Base-by-base conservation (phyloP, 2,113 vertebrate species). In the Seriola aureovittata region DNA sequence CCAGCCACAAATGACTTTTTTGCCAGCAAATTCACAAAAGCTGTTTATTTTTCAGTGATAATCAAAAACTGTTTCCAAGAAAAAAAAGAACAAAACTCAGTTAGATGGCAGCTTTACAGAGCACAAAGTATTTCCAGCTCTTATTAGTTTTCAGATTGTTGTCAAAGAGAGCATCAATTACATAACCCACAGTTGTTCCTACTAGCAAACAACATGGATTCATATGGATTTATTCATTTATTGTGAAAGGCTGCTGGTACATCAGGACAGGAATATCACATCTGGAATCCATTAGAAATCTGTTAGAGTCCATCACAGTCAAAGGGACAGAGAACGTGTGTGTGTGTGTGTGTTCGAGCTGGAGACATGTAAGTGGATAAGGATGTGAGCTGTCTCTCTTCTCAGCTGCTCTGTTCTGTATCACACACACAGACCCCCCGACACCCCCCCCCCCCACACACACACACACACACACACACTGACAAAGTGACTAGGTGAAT, bases 331-430 rank as follows among this genome's bases (percentile, higher is more conserved):
- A 36, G 52, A 36, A 1, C 54, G 23, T 46, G 62, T 40, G 21
- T 62, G n/a, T 40, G 21, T 62, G n/a, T 71, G n/a, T 5, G 23
- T 25, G 25, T 25, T 25, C 29, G 42, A 25, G 71, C 42, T 17
- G 17, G 13, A 65, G 66, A 10, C 32, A 57, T 64, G 71, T 42
- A 73, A 65, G 29, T 82, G 67, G 60, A 81, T 57, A 25, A 86
- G 73, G 71, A 85, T 57, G 44, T 38, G 44, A 85, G 76, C 55
- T 65, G 77, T 59, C 70, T 66, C 80, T 78, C 65, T 25, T 72
- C 52, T 81, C 34, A 58, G 59, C 55, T 38, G 75, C n/a, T 87
- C 74, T 87, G 84, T 23, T 84, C 84, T 80, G 29, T 73, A 6
- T 84, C 65, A 32, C 36, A n/a, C 19, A 46, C 25, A 14, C 62